These are phyloP conservation scores for Pinctada fucata DNA, from an alignment of 2,888 invertebrate genomes.

Conservation along the genomic window DNA sequence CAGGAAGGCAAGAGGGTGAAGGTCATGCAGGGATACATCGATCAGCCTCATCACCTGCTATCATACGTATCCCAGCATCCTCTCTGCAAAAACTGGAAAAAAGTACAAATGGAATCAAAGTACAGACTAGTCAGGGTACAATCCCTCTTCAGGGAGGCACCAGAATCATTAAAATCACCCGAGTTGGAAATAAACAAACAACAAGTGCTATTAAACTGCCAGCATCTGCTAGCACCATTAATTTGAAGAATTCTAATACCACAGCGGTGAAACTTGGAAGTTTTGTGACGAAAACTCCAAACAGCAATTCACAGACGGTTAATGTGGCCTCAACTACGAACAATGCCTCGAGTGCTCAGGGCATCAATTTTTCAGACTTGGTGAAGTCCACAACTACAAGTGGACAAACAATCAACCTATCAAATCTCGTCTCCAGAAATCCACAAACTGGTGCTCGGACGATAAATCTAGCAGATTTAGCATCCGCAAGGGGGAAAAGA, in stretches of 20 bases:
- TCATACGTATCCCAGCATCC: conserved; percentile 50
- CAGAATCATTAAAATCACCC: conserved; percentile 41
- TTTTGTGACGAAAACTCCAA: conserved; percentile 19
- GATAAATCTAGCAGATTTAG: conserved; percentile 43
- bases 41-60: conserved; percentile 52
- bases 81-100: conserved; percentile 22
- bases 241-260: conserved; percentile 13
- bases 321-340: not conserved
- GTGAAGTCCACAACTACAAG: conserved; percentile 8
- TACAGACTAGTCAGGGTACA: conserved; percentile 24
- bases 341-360: not conserved
- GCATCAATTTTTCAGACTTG: conserved; percentile 8
- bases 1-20: conserved; percentile 20
- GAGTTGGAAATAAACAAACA: conserved; percentile 29
- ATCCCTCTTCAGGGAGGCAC: conserved; percentile 10
- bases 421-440: conserved; percentile 11
- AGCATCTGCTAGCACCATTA: conserved; percentile 10
- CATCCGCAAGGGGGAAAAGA: conserved; percentile 40
- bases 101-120: conserved; percentile 17
- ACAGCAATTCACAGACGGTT: conserved; percentile 9
- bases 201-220: conserved; percentile 27
- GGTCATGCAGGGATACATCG: conserved; percentile 36
- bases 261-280: conserved; percentile 23
- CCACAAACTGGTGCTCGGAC: conserved; percentile 18
- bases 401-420: conserved; percentile 9